Conservation (phyloP, 2,797 vertebrate species). For the Falco peregrinus region DNA sequence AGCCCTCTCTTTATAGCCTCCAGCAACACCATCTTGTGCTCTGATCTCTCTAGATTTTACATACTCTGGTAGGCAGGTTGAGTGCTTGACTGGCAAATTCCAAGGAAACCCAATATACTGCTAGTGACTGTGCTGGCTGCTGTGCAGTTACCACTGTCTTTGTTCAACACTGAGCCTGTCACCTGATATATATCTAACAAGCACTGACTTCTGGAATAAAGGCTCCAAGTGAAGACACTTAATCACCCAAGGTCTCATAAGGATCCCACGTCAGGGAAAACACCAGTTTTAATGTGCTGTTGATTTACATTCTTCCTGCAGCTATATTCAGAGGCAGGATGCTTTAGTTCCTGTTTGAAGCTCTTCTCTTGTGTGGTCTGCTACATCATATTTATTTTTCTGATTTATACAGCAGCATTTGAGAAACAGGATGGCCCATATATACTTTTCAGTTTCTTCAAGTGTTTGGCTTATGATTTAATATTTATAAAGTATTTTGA, state of each 20-base stretch:
- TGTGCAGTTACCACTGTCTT: background rate
- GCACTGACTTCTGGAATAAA: background rate
- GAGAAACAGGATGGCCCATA: background rate
- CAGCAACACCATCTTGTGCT: constrained; percentile 10
- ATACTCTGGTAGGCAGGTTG: background rate
- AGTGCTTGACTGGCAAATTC: background rate
- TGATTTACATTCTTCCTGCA: constrained; percentile 14
- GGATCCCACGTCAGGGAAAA: background rate
- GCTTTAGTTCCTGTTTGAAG: background rate
- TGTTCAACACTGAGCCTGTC: background rate
- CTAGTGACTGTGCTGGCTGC: background rate
- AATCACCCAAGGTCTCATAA: background rate
- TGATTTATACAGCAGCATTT: background rate
- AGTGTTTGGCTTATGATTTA: background rate
- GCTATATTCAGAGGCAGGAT: background rate
- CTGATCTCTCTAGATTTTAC: constrained; percentile 50
- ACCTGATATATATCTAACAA: background rate
- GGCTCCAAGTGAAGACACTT: background rate
- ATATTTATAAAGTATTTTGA: background rate
- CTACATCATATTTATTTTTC: background rate
- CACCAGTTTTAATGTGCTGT: background rate
- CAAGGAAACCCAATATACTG: constrained; percentile 11
- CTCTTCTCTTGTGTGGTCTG: background rate
- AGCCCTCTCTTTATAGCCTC: constrained; percentile 3
- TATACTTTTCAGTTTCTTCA: background rate